Evolutionary conservation across 1,140 invertebrate genomes (phyloP), one percentile per base, ranked within the genome.

Genomic region (Aphaenogaster floridana): DNA sequence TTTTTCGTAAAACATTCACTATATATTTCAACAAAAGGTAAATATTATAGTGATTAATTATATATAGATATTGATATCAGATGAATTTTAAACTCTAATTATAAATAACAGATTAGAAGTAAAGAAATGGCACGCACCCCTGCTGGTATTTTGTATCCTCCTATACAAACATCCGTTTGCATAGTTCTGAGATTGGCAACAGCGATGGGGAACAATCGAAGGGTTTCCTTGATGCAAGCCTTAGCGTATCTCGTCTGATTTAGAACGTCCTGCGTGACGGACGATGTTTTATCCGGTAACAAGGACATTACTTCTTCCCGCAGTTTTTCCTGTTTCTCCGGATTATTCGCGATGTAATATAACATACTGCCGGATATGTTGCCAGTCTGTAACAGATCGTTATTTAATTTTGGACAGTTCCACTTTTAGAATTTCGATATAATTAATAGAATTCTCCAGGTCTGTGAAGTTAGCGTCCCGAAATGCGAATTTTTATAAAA

Each of bases 161-260:
- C 94, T 59, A 96, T 92, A 28, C 94, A 91, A 39, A 93, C 89
- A 54, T 96, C 94, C 28, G 92, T 90, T 8, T 83, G 89, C 89
- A 96, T 93, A 77, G 94, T 95, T 91, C 96, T 93, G 52, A 95
- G 93, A 89, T 94, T 95, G 34, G 94, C 96, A 42, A 96, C 94
- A 6, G 95, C 94, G 13, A 96, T 95, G 1, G 95, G 94, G 74
- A 92, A 94, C 74, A 96, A 94, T 95, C 97, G 95, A 52, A 97
- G 95, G 2, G 96, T 95, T 96, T 98, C 97, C 89, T 97, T 97
- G 3, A 98, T 94, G 92, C 97, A 97, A 6, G 97, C 97, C 93
- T 96, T 97, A 2, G 97, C 90, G 88, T 97, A 97, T 8, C 94
- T 92, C 86, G 97, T 93, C 64, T 96, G 93, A 45, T 95, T 94